These are phyloP conservation scores for Condylostylus longicornis DNA, from an alignment of 1,140 invertebrate genomes.

Conservation along the genomic window DNA sequence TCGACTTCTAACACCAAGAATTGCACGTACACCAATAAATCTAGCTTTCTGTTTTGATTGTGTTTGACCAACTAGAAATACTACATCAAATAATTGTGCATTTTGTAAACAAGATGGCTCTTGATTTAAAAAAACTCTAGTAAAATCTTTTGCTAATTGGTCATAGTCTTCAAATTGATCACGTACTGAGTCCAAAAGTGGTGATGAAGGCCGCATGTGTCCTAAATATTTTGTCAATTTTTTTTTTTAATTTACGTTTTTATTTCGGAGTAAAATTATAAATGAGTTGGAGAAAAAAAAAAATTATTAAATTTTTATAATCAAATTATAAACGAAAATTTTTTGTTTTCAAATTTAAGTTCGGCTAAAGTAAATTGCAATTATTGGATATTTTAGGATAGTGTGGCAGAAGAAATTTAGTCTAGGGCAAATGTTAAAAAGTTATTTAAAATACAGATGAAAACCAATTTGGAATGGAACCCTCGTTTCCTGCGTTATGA, in stretches of 20 bases:
- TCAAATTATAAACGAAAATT: too few species aligned
- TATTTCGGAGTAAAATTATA: not conserved
- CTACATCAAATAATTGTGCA: conserved; percentile 73
- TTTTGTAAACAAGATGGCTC: conserved; percentile 54
- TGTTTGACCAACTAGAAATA: conserved; percentile 79
- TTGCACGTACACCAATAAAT: conserved; percentile 79
- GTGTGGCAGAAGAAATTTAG: too few species aligned
- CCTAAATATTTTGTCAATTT: conserved; percentile 27
- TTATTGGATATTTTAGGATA: too few species aligned
- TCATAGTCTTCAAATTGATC: conserved; percentile 90
- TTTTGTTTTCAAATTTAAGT: too few species aligned
- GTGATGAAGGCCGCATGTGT: conserved; percentile 85
- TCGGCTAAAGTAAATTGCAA: too few species aligned
- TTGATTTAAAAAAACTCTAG: conserved; percentile 69
- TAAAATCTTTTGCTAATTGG: conserved; percentile 84
- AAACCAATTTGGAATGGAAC: too few species aligned
- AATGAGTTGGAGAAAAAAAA: not conserved
- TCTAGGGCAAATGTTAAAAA: too few species aligned
- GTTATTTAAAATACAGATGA: too few species aligned
- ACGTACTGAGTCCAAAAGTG: conserved; percentile 76
- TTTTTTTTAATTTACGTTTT: conserved; percentile 1
- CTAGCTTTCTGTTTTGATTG: conserved; percentile 72
- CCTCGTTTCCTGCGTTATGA: too few species aligned
- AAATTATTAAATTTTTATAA: not conserved
- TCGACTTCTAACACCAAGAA: conserved; percentile 61